phyloP scores from a whole-genome alignment of 2,113 vertebrate genomes.

The Hydrolagus affinis region DNA sequence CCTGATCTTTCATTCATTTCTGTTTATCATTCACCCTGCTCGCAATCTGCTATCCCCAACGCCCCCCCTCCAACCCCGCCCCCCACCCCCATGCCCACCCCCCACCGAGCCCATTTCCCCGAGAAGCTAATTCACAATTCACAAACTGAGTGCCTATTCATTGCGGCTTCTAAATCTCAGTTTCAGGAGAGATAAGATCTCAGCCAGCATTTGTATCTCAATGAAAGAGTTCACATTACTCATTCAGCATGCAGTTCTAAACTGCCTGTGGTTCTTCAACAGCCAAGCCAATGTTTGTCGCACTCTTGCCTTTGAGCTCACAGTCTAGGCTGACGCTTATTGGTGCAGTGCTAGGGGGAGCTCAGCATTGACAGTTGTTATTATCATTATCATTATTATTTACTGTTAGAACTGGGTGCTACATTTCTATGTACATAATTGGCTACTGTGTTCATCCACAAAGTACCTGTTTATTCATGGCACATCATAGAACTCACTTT shows the following conservation, averaged over 20 bases:
- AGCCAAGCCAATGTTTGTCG: background rate
- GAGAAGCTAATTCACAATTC: conserved; percentile 65
- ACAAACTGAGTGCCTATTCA: conserved; percentile 53
- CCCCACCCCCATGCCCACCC: conserved; percentile 57
- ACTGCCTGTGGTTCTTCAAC: conserved; percentile 37
- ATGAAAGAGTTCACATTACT: conserved; percentile 35
- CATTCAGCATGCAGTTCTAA: conserved; percentile 36
- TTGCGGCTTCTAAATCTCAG: conserved; percentile 45
- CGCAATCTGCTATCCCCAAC: too few relatives aligned
- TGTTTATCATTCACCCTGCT: conserved; percentile 54
- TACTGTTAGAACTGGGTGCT: too few relatives aligned
- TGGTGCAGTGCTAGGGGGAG: too few relatives aligned
- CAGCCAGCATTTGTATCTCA: conserved; percentile 42
- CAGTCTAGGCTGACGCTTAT: too few relatives aligned
- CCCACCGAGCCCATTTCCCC: conserved; percentile 55
- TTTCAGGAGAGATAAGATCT: conserved; percentile 44
- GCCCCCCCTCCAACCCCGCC: too few relatives aligned
- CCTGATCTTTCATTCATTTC: conserved; percentile 48
- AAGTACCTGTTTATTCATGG: too few relatives aligned
- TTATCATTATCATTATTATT: too few relatives aligned
- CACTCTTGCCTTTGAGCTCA: too few relatives aligned
- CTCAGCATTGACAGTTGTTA: too few relatives aligned
- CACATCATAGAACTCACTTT: too few relatives aligned
- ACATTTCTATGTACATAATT: too few relatives aligned
- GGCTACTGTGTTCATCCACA: too few relatives aligned